A percentile compares a stretch with the other conserved stretches of the same genome.
Conservation (phyloP, 2,797 vertebrate species). For the Eulemur mongoz region DNA sequence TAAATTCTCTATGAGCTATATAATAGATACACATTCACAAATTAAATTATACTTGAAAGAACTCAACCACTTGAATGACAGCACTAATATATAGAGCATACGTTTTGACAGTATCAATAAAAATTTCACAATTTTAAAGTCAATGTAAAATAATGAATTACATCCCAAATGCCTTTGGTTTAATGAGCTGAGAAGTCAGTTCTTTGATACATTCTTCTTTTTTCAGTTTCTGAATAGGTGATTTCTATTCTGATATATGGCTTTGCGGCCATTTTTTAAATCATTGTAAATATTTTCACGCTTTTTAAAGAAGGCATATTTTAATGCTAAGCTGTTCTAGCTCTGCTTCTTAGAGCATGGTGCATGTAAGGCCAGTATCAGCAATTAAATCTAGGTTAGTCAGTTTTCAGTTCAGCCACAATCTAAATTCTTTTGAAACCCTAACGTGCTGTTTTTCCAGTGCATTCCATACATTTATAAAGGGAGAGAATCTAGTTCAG, state of each 20-base stretch:
- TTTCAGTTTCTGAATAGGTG: not conserved
- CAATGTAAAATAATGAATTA: slow-evolving; percentile 16
- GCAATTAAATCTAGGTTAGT: not conserved
- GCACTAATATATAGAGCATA: not conserved
- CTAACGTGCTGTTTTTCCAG: not conserved
- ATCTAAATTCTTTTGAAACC: not conserved
- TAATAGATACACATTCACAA: not conserved
- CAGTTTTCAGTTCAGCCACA: not conserved
- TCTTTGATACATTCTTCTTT: not conserved
- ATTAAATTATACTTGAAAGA: slow-evolving; percentile 26
- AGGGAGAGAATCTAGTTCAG: not conserved
- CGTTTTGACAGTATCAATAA: not conserved
- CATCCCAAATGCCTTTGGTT: not conserved
- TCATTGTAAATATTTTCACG: not conserved
- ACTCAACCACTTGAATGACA: not conserved
- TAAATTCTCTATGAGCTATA: not conserved
- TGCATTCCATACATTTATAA: not conserved
- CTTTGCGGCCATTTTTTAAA: not conserved
- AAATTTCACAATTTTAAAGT: slow-evolving; percentile 34
- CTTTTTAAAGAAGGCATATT: not conserved
- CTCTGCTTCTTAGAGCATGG: not conserved
- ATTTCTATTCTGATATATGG: not conserved
- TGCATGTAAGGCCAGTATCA: not conserved
- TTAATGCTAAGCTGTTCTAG: not conserved
- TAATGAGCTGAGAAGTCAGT: not conserved